These are phyloP conservation scores for Styela clava DNA, from an alignment of 23 tunicate species.

Conservation along the genomic window DNA sequence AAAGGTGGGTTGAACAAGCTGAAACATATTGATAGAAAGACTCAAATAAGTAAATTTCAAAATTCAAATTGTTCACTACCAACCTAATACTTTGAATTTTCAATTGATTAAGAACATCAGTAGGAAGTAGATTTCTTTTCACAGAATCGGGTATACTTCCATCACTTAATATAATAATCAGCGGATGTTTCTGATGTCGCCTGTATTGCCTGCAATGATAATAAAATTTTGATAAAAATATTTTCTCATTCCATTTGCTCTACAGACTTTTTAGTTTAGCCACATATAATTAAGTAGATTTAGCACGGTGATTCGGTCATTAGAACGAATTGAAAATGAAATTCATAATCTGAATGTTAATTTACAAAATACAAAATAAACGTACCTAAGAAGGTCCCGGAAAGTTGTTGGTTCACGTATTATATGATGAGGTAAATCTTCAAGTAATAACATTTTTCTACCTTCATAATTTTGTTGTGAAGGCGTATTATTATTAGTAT, in stretches of 20 bases:
- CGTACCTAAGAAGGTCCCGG: slow-evolving; percentile 36
- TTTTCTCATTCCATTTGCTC: no score
- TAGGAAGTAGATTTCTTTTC: slow-evolving; percentile 37
- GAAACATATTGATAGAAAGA: no score
- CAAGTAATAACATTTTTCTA: slow-evolving; percentile 47
- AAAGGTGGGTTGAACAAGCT: no score
- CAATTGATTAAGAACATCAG: slow-evolving; percentile 10
- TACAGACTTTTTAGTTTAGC: no score
- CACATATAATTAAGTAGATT: no score
- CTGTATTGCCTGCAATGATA: slow-evolving; percentile 39
- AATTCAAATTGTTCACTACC: no score
- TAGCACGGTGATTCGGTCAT: no score
- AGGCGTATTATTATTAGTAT: background rate
- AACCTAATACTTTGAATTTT: slow-evolving; percentile 1
- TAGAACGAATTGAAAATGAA: no score
- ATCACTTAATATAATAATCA: slow-evolving; percentile 67
- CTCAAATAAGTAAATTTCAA: no score
- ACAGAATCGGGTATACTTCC: slow-evolving; percentile 48
- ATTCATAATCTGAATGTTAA: no score
- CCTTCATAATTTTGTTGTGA: background rate
- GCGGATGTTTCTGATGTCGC: slow-evolving; percentile 39
- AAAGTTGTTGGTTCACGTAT: slow-evolving; percentile 48
- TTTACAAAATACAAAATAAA: no score
- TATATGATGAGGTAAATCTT: slow-evolving; percentile 66
- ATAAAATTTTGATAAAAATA: no score